Percentiles rank a stretch among this genome's conserved stretches.
These are phyloP conservation scores for Trachelus stipa DNA, from an alignment of 2,888 invertebrate species.

Conservation along the genomic window DNA sequence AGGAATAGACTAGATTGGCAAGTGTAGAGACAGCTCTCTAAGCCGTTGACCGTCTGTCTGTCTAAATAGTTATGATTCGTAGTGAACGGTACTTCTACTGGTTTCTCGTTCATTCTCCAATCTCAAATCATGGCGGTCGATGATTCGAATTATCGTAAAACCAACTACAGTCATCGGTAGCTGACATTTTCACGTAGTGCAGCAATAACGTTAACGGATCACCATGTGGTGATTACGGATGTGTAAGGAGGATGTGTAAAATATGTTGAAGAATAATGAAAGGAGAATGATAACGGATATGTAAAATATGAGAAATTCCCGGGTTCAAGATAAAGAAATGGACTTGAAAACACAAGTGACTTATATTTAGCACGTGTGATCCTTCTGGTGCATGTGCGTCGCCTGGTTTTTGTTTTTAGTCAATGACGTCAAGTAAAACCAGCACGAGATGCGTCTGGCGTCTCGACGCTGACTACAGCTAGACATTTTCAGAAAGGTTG, in stretches of 20 bases:
- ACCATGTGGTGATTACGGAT: neutral
- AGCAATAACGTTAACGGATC: neutral
- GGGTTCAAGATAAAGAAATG: neutral
- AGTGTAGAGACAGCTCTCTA: neutral
- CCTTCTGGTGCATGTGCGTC: neutral
- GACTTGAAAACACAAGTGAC: neutral
- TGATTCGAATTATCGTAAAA: neutral
- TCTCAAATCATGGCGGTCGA: neutral
- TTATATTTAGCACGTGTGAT: constrained; percentile 9
- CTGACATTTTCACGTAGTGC: neutral
- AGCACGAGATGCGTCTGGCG: constrained; percentile 1
- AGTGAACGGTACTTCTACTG: neutral
- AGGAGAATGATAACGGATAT: too few relatives aligned
- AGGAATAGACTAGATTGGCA: neutral
- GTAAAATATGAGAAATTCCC: neutral
- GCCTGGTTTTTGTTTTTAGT: constrained; percentile 7
- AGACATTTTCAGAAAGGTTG: neutral
- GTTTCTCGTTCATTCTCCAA: neutral
- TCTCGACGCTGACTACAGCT: neutral
- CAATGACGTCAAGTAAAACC: neutral
- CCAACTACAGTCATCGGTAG: neutral
- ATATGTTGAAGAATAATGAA: too few relatives aligned
- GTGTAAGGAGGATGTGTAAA: neutral
- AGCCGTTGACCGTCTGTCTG: neutral
- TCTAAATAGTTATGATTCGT: neutral